Evolutionary conservation across 2,888 invertebrate species (phyloP).

Genomic region (Philhelius pedissequus): DNA sequence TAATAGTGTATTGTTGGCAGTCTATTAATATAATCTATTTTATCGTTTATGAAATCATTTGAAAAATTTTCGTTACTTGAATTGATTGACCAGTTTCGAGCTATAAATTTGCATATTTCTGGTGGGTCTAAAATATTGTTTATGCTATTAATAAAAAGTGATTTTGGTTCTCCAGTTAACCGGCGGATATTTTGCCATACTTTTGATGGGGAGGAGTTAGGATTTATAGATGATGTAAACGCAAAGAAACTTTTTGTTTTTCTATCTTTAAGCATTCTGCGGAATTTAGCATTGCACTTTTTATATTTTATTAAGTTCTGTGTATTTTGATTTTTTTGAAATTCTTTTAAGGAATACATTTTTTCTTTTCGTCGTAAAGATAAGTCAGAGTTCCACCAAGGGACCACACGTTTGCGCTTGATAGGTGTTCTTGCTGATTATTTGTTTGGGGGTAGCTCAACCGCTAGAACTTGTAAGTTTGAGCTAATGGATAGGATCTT

Average conservation of each 20-base stretch:
- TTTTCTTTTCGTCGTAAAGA: not conserved
- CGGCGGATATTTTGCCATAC: not conserved
- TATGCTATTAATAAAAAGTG: not conserved
- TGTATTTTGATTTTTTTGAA: not conserved
- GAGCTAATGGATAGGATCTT: not conserved
- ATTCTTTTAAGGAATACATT: not conserved
- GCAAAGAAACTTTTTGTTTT: no score
- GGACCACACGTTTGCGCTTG: no score
- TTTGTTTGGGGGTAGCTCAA: not conserved
- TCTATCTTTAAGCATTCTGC: no score
- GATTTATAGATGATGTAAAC: no score
- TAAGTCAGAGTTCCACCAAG: not conserved
- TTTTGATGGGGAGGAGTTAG: not conserved
- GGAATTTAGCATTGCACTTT: no score
- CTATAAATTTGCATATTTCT: not conserved
- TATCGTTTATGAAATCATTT: not conserved
- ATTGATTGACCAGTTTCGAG: not conserved
- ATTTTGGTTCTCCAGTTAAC: not conserved
- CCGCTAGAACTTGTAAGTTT: not conserved
- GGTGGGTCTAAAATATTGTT: not conserved
- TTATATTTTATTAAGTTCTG: no score
- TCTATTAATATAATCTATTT: not conserved
- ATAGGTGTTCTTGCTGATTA: no score
- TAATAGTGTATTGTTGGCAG: not conserved
- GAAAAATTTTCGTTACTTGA: constrained; percentile 8